These are phyloP conservation scores for Myotis findleyi DNA, from an alignment of 2,797 vertebrate genomes.

Conservation along the genomic window DNA sequence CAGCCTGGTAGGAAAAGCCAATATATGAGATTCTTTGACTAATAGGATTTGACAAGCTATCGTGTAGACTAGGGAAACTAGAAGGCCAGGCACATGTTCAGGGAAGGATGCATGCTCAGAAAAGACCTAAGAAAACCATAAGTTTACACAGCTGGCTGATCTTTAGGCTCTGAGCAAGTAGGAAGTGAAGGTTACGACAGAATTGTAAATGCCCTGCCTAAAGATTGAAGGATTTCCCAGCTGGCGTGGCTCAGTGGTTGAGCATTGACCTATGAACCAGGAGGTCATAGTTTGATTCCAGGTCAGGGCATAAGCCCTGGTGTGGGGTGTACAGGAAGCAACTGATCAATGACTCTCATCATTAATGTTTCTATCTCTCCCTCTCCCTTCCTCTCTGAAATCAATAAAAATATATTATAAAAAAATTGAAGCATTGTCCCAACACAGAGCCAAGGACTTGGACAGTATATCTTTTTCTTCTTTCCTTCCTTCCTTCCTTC, in stretches of 20 bases:
- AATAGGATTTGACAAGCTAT: conserved; percentile 9
- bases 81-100: neutral
- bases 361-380: too few relatives aligned
- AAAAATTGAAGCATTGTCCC: neutral
- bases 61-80: neutral
- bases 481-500: neutral
- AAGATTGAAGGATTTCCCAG: neutral
- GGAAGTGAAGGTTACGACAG: conserved; percentile 8
- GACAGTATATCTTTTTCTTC: neutral
- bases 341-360: too few relatives aligned
- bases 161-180: conserved; percentile 2
- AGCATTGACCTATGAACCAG: too few relatives aligned
- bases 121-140: conserved; percentile 4
- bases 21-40: neutral
- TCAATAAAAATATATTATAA: too few relatives aligned
- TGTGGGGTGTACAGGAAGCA: too few relatives aligned
- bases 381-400: too few relatives aligned
- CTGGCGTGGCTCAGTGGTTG: too few relatives aligned
- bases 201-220: neutral
- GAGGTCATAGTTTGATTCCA: too few relatives aligned
- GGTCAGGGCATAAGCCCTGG: too few relatives aligned
- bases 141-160: neutral
- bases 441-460: neutral
- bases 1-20: neutral
- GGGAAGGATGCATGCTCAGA: neutral